Evolutionary conservation across 2,113 vertebrate genomes (phyloP), one percentile per base, ranked within the genome.

Genomic region (Podarcis muralis): DNA sequence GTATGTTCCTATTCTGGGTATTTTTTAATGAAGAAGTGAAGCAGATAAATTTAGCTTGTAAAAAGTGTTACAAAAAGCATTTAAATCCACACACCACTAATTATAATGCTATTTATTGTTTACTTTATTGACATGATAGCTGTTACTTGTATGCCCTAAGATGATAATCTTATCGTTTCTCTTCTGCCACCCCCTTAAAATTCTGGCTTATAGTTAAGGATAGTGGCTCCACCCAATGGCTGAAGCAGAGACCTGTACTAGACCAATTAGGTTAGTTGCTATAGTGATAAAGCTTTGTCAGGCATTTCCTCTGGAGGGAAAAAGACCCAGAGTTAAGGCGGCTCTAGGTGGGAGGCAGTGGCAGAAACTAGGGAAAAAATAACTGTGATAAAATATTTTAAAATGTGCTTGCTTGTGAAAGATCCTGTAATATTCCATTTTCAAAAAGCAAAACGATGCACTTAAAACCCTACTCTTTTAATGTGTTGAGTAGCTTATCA

Each of bases 211-310:
- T 97, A 95, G 94, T 94, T 94, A 96, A 95, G 97, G 96, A 94
- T 97, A 95, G 96, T 97, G 96, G 98, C 98, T 97, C 98, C 98
- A 98, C 97, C 98, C 95, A 95, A 98, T 98, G 98, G 98, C 97
- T 95, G 95, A 97, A 97, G 84, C 88, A 93, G 94, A 91, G 95
- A 95, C 93, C 91, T 97, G 95, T 96, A 96, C 93, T 95, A 93
- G 94, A 94, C 93, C 95, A 95, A 95, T 96, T 95, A 95, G 40
- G 80, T 93, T 94, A 92, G 96, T 97, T 97, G 96, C 96, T 95
- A 96, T 97, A 95, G 96, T 93, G 94, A 97, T 94, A 90, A 92
- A 95, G 90, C 68, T 93, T 88, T 92, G 68, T 88, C 40, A 43
- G 81, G 25, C 74, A 88, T 91, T 86, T 91, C 93, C 79, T 90